These are phyloP conservation scores for Drosophila mayri DNA, from an alignment of 1,140 invertebrate species.

Conservation along the genomic window DNA sequence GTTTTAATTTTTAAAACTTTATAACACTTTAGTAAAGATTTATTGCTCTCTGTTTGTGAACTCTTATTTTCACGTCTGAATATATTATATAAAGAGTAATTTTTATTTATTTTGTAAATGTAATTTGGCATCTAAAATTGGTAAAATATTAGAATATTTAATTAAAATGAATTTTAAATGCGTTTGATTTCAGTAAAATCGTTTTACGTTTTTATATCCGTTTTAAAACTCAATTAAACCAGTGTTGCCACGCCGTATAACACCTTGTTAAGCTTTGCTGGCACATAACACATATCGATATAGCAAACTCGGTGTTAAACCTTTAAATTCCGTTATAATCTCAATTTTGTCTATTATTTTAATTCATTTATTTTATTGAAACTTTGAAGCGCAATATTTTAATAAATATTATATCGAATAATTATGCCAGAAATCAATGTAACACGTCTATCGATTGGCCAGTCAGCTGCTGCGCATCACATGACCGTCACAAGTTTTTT, in stretches of 20 bases:
- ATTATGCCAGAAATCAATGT: neutral
- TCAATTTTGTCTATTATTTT: no score
- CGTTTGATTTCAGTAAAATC: neutral
- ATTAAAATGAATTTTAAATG: neutral
- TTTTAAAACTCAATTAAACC: neutral
- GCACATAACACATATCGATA: neutral
- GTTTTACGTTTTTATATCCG: neutral
- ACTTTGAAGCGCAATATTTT: neutral
- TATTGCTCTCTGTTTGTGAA: no score
- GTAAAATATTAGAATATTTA: no score
- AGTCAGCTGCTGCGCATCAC: constrained; percentile 35
- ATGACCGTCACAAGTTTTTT: constrained; percentile 65
- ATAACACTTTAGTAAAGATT: neutral
- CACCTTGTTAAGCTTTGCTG: neutral
- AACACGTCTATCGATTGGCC: neutral
- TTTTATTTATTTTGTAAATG: neutral
- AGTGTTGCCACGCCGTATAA: neutral
- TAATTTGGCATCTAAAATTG: neutral
- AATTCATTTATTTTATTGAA: neutral
- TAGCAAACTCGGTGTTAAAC: no score
- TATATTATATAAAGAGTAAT: neutral
- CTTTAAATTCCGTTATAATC: no score
- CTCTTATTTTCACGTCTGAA: no score
- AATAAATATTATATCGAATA: neutral
- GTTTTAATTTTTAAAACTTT: neutral